Base-by-base conservation (phyloP, 2,797 vertebrate genomes). In the Phataginus tetradactyla region DNA sequence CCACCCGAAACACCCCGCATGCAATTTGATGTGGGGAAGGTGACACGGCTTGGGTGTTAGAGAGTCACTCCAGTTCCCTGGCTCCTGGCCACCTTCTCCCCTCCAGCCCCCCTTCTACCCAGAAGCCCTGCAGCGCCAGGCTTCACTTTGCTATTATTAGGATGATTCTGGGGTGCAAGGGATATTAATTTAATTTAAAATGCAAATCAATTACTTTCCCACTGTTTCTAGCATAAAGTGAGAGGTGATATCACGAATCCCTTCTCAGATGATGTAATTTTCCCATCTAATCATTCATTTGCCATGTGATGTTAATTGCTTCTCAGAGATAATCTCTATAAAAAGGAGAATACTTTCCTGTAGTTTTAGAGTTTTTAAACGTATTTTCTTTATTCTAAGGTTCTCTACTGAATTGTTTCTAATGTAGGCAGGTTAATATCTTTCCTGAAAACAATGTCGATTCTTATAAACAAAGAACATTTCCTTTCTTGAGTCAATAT, bases 61-160 rank as follows among this genome's bases (percentile, higher is more conserved):
- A 27, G 29, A 29, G 7, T 4, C 17, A 2, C 14, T 5, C 27
- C 63, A 20, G 39, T 13, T 12, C n/a, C 17, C 51, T 32, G 6
- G 17, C 11, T 15, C 4, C 32, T 20, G 11, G 1, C 51, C 51
- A 25, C 14, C 32, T 17, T 0, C 13, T 0, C 2, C 1, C 32
- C 25, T 57, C 39, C 39, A 39, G 39, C 39, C 4, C 39, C 39
- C 39, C 39, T 39, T 39, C 39, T 29, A 13, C 72, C 23, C 18
- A 21, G 1, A n/a, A 37, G 39, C n/a, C 21, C 39, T 8, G 1
- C 3, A 0, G 20, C 10, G 25, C 1, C 6, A 32, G 14, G 32
- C 39, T n/a, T 69, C 57, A 21, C 20, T 5, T 12, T 23, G 9
- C 32, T 20, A 1, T 42, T 34, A 61, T n/a, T 20, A 64, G 32